Evolutionary conservation across 2,888 invertebrate species (phyloP), one percentile per base, ranked within the genome.

Genomic region (Apodemia hepburni): DNA sequence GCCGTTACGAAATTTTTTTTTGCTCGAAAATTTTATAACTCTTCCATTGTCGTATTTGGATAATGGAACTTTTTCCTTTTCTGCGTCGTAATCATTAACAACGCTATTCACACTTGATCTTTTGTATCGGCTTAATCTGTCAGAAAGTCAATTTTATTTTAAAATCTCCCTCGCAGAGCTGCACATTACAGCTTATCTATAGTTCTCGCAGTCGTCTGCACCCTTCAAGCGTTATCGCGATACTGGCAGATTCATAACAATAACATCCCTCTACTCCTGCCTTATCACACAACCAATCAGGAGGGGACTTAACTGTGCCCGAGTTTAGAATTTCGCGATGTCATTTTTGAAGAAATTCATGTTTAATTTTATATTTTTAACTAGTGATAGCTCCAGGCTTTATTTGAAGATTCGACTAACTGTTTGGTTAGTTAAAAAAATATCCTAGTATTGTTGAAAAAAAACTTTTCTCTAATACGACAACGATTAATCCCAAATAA

Each of bases 211-310:
- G 81, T 74, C 82, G 81, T 81, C 84, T 80, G 77, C 83, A 83
- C 88, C 88, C 87, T 82, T 75, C 79, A 69, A 66, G 67, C 70
- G 80, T 80, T 88, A 88, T 88, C 88, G 75, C 72, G 81, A 84
- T 79, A 87, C 85, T 86, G 83, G 73, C 84, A 84, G 85, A 85
- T 87, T 83, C 75, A 80, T 79, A 84, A 88, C 87, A 87, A 87
- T 84, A 80, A 78, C 78, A 78, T 76, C 78, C 75, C 75, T 76
- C 74, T 70, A 68, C 72, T 67, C 69, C 64, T 27, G 68, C 66
- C 68, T 84, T 88, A 89, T 90, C 88, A 78, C 33, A 70, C 66
- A 66, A 69, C 85, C 87, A 84, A 90, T 89, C 89, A 74, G 71
- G 73, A 84, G 84, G 87, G 87, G 76, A 71, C 61, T 64, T 57